Conservation (phyloP, 1,140 invertebrate species). For the Mactra quadrangularis region DNA sequence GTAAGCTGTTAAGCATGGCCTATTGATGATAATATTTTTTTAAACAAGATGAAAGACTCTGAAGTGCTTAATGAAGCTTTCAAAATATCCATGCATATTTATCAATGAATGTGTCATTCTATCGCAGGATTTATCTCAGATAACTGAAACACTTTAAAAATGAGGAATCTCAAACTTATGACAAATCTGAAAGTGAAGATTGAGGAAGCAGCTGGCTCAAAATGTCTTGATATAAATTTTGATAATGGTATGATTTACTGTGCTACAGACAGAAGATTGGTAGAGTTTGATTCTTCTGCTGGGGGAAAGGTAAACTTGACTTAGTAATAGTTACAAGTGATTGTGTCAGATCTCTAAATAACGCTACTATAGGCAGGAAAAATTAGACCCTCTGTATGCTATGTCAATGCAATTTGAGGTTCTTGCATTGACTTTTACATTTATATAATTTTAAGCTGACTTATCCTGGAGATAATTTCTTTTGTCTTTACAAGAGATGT, state of each 20-base stretch:
- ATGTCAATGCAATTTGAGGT: too few species aligned
- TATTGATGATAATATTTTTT: too few species aligned
- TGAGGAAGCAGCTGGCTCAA: conserved; percentile 29
- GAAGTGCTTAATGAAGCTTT: neutral
- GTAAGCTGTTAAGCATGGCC: too few species aligned
- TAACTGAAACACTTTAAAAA: conserved; percentile 45
- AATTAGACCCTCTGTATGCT: too few species aligned
- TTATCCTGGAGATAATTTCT: too few species aligned
- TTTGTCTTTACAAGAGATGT: too few species aligned
- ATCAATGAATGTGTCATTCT: neutral
- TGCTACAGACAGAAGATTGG: conserved; percentile 62
- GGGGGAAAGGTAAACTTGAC: conserved; percentile 6
- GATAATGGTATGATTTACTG: conserved; percentile 72
- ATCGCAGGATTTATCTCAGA: neutral
- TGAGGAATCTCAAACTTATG: conserved; percentile 70
- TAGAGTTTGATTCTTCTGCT: conserved; percentile 65
- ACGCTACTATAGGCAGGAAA: too few species aligned
- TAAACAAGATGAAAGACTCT: too few species aligned
- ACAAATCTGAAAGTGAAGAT: conserved; percentile 31
- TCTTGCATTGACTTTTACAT: too few species aligned
- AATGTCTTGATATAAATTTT: conserved; percentile 70
- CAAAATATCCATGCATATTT: neutral
- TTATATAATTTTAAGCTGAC: too few species aligned
- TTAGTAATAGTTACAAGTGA: too few species aligned
- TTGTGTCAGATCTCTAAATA: too few species aligned